Evolutionary conservation across 2,888 invertebrate species (phyloP).

Genomic region (Dynastes grantii): DNA sequence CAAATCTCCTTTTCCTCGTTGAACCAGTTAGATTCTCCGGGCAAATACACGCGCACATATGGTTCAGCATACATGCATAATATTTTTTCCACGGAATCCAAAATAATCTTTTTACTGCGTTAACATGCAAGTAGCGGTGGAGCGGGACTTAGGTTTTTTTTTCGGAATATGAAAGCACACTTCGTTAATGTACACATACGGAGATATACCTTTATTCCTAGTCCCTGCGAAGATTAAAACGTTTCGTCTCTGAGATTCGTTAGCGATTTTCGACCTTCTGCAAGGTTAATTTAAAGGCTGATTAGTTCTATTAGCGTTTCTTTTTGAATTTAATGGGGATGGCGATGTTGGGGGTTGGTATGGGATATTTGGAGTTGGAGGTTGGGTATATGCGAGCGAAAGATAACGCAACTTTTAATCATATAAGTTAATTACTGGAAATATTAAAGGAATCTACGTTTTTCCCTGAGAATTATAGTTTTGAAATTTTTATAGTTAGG

Average conservation of each 20-base stretch:
- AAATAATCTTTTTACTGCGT: conserved; percentile 67
- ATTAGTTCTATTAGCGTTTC: not conserved
- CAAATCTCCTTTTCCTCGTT: conserved; percentile 28
- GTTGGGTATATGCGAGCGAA: not conserved
- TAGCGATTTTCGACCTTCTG: conserved; percentile 14
- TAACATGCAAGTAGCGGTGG: conserved; percentile 40
- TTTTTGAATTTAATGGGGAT: conserved; percentile 26
- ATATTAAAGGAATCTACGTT: conserved; percentile 10
- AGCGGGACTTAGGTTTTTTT: conserved; percentile 46
- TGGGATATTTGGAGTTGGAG: too few relatives aligned
- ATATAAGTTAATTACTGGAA: not conserved
- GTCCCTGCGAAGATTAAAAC: conserved; percentile 35
- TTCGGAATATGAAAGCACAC: conserved; percentile 15
- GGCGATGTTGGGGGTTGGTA: too few relatives aligned
- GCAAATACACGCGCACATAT: conserved; percentile 3
- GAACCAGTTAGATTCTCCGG: not conserved
- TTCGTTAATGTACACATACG: conserved; percentile 23
- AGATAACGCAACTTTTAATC: conserved; percentile 21
- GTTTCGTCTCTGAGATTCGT: conserved; percentile 16
- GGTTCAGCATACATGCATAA: conserved; percentile 10
- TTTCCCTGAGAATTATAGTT: not conserved
- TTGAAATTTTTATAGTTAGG: too few relatives aligned
- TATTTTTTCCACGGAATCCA: conserved; percentile 47
- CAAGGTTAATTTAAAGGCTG: not conserved
- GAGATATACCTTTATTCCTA: conserved; percentile 17